Conservation (phyloP, 2,113 vertebrate genomes). For the Fregata magnificens region DNA sequence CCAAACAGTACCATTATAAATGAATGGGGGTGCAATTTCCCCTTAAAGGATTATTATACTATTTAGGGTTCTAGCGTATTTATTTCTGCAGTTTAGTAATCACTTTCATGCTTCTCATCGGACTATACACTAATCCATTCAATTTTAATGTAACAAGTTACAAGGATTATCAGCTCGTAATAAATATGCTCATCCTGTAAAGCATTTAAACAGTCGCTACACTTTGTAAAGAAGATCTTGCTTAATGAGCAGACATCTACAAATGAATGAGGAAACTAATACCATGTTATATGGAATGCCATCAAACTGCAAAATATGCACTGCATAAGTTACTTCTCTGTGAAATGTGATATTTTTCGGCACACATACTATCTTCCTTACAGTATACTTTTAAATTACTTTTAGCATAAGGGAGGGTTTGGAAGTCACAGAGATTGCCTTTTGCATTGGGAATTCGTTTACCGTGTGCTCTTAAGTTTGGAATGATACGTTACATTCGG, state of each 20-base stretch:
- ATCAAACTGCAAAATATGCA: background rate
- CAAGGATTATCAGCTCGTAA: constrained; percentile 10
- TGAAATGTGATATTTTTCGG: background rate
- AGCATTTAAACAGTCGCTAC: constrained; percentile 9
- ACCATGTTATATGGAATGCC: background rate
- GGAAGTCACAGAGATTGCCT: background rate
- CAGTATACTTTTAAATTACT: background rate
- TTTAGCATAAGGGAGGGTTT: background rate
- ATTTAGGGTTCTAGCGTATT: constrained; percentile 14
- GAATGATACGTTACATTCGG: background rate
- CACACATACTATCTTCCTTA: background rate
- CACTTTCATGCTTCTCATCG: constrained; percentile 6
- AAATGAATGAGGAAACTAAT: background rate
- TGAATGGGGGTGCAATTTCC: background rate
- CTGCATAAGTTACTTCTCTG: background rate
- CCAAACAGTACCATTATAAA: background rate
- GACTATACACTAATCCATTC: constrained; percentile 41
- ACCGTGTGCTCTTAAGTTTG: background rate
- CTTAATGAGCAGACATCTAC: background rate
- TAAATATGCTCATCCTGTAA: constrained; percentile 15
- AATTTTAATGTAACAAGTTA: constrained; percentile 54
- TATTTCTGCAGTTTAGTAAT: constrained; percentile 31
- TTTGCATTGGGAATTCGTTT: background rate
- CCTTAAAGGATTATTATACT: constrained; percentile 17
- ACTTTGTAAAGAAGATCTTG: background rate